Percentiles rank a stretch among this genome's conserved stretches.
Conservation (phyloP, 2,113 vertebrate species). For the Recurvirostra avosetta region DNA sequence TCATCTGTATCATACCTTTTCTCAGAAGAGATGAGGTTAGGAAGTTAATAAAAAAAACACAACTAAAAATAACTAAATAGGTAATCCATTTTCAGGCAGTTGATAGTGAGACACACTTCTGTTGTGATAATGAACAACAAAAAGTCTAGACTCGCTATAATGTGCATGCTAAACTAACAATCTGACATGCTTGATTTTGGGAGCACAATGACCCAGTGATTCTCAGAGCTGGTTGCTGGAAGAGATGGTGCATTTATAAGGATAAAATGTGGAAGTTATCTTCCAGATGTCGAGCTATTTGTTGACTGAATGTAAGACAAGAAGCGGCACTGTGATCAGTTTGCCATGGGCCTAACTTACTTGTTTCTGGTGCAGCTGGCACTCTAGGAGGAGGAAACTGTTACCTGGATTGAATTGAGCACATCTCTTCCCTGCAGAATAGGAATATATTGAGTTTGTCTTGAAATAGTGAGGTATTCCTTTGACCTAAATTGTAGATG, state of each 20-base stretch:
- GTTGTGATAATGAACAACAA: neutral
- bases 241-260: neutral
- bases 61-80: neutral
- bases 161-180: neutral
- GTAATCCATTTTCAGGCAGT: neutral
- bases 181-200: rapidly evolving
- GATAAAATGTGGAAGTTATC: neutral
- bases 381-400: neutral
- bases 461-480: neutral
- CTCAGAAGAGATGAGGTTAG: neutral
- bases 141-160: neutral
- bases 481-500: neutral
- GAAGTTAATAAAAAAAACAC: neutral
- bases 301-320: neutral
- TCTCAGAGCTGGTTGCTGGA: neutral
- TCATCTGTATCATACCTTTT: neutral
- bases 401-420: neutral
- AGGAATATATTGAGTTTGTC: neutral
- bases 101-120: neutral
- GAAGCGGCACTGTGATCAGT: neutral
- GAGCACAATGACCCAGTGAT: neutral
- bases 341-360: neutral
- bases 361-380: neutral
- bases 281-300: neutral
- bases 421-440: neutral